Percentiles rank a stretch among this genome's conserved stretches.
These are phyloP conservation scores for Acanthiza pusilla DNA, from an alignment of 2,797 vertebrate genomes.

Conservation along the genomic window DNA sequence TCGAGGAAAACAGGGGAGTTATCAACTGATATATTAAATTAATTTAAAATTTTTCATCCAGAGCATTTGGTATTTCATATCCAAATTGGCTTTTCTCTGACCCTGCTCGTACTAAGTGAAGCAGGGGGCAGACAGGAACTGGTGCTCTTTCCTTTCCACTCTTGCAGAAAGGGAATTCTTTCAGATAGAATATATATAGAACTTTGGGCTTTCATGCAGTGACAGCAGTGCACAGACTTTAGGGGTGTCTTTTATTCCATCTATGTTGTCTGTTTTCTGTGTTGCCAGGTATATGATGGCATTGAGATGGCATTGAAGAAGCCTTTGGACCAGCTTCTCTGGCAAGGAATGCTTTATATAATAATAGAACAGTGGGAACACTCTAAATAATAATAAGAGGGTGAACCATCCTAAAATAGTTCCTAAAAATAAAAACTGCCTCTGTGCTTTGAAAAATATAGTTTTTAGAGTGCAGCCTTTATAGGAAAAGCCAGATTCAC, in stretches of 20 bases:
- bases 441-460: neutral
- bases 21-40: neutral
- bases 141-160: neutral
- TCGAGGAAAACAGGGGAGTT: neutral
- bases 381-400: neutral
- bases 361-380: neutral
- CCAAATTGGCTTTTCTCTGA: neutral
- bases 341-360: neutral
- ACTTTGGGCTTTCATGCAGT: conserved; percentile 10
- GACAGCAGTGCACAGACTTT: conserved; percentile 1
- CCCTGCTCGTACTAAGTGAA: neutral
- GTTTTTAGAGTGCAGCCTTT: neutral
- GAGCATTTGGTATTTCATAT: neutral
- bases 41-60: neutral
- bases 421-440: neutral
- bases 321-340: neutral
- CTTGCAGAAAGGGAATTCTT: neutral
- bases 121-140: neutral
- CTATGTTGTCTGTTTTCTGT: neutral
- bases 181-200: neutral
- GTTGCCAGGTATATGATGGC: neutral
- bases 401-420: neutral
- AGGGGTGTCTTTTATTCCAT: neutral
- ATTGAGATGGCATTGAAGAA: neutral
- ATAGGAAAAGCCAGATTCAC: neutral